Evolutionary conservation across 92 coral and sea anemone species (phyloP).

Genomic region (Palythoa grandiflora): DNA sequence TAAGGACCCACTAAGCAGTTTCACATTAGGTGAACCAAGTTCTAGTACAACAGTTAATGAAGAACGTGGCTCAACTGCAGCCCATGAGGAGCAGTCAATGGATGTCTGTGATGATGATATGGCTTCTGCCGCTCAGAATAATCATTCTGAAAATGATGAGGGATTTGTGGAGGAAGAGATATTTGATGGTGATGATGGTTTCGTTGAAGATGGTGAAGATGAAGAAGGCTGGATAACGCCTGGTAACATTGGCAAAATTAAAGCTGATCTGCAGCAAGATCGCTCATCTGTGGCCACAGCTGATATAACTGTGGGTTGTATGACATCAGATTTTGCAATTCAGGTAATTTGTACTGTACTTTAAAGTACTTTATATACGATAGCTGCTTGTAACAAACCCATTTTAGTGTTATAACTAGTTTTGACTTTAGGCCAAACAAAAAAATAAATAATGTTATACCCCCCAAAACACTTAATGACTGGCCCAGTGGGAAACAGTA

Average conservation of each 20-base stretch:
- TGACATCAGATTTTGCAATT: constrained; percentile 98
- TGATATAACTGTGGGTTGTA: constrained; percentile 88
- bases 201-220: constrained; percentile 76
- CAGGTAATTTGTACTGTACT: constrained; percentile 67
- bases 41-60: neutral
- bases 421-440: neutral
- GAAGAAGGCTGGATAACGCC: constrained; percentile 97
- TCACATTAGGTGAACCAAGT: neutral
- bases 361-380: neutral
- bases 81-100: neutral
- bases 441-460: too few species aligned
- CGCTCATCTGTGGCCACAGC: constrained; percentile 63
- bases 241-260: constrained; percentile 75
- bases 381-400: neutral
- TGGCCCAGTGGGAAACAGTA: too few species aligned
- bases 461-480: too few species aligned
- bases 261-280: constrained; percentile 70
- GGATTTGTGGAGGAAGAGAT: constrained; percentile 45
- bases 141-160: constrained; percentile 37
- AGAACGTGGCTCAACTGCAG: neutral
- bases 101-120: neutral
- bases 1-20: neutral
- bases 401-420: neutral
- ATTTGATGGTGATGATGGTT: constrained; percentile 66
- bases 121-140: constrained; percentile 15